Evolutionary conservation across 2,797 vertebrate genomes (phyloP), one percentile per base, ranked within the genome.

Genomic region (Lophius americanus): DNA sequence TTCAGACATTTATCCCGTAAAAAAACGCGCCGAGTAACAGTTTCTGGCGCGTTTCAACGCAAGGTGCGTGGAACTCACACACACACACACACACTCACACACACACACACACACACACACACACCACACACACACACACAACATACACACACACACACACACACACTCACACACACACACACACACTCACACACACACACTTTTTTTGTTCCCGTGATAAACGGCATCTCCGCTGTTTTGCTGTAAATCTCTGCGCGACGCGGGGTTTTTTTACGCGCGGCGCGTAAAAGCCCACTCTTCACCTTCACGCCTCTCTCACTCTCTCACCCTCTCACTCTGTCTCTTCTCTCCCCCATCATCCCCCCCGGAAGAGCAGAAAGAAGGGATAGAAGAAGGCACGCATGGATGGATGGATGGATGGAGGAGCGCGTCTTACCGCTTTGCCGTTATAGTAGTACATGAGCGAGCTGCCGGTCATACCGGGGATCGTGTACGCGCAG

Each of bases 401-500:
- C 1, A 23, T 23, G 23, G 23, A 23, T 23, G 23, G 23, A 23
- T 23, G 14, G 12, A 2, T 54, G 14, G 43, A 63, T 49, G 67
- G 46, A 47, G 6, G 38, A 9, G 53, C 51, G 63, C 46, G 82
- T 81, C 96, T 96, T 95, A 97, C 96, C 96, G 96, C 96, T 89
- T 98, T 98, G 76, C 96, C 96, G 89, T 98, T 97, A 92, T 96
- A 98, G 95, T 96, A 98, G 92, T 97, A 98, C 96, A 98, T 97
- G 70, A 97, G 87, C 65, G 96, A 94, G 93, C 95, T 95, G 89
- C 95, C 95, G 80, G 95, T 95, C 95, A 97, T 95, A 85, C 96
- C 96, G 74, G 96, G 96, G 91, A 98, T 97, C 82, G 95, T 96
- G 94, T 97, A 98, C 73, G 96, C 96, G 75, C 96, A 98, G 90